A percentile compares a stretch with the other conserved stretches of the same genome.
phyloP scores from a whole-genome alignment of 2,888 invertebrate genomes.

The Atherix ibis region DNA sequence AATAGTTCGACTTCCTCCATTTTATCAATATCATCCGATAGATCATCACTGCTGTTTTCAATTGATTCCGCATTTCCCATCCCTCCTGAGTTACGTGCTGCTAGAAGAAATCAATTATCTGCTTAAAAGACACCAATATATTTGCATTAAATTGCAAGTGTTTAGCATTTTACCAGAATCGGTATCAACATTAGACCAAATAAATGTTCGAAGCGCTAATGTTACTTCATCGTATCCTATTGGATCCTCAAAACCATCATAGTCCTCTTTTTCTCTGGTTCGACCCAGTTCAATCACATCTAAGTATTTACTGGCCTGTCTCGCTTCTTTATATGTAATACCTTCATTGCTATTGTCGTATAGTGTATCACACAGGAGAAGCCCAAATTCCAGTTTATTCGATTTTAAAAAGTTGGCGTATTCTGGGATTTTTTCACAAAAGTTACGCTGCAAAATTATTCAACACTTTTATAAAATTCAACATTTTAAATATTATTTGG shows the following conservation, averaged over 20 bases:
- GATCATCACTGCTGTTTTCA: background rate
- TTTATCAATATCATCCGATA: background rate
- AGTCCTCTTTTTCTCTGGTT: constrained; percentile 14
- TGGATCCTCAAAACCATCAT: constrained; percentile 15
- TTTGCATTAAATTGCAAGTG: too few species aligned
- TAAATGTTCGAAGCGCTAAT: constrained; percentile 15
- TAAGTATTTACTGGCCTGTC: constrained; percentile 14
- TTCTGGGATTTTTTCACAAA: constrained; percentile 13
- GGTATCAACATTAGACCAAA: constrained; percentile 17
- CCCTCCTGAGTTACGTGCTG: background rate
- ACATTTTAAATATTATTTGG: background rate
- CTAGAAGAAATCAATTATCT: background rate
- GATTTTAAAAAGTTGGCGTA: constrained; percentile 16
- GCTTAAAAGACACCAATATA: too few species aligned
- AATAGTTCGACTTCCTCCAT: constrained; percentile 15
- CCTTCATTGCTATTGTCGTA: constrained; percentile 16
- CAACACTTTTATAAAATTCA: background rate
- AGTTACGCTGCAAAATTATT: constrained; percentile 13
- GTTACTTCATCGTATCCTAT: constrained; percentile 17
- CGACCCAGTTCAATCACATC: constrained; percentile 18
- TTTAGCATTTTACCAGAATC: constrained; percentile 3
- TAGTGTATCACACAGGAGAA: constrained; percentile 16
- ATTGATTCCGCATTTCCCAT: background rate
- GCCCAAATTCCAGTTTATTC: constrained; percentile 16
- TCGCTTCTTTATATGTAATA: constrained; percentile 18